Evolutionary conservation across 2,113 vertebrate species (phyloP).

Genomic region (Pseudorasbora parva): DNA sequence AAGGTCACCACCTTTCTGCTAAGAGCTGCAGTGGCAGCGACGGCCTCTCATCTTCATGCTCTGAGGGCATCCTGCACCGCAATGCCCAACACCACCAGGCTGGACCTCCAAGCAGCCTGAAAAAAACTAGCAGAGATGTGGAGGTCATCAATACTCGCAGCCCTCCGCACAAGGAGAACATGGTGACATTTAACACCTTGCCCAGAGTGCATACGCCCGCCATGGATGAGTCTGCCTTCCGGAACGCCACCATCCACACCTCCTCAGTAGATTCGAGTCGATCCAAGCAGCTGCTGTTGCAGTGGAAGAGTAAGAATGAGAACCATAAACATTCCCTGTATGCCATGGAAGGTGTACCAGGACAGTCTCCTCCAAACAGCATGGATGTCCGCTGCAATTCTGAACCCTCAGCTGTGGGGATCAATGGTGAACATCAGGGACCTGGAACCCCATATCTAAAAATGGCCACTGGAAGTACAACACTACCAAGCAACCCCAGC

Average conservation of each 20-base stretch:
- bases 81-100: constrained; percentile 81
- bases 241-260: constrained; percentile 88
- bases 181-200: constrained; percentile 95
- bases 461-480: constrained; percentile 83
- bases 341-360: constrained; percentile 82
- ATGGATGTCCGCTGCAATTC: constrained; percentile 90
- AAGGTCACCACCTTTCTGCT: constrained; percentile 85
- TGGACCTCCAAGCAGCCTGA: constrained; percentile 82
- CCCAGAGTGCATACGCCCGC: constrained; percentile 90
- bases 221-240: constrained; percentile 84
- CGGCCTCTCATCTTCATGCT: constrained; percentile 79
- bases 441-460: constrained; percentile 84
- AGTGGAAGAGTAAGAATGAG: constrained; percentile 96
- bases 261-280: constrained; percentile 90
- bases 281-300: constrained; percentile 94
- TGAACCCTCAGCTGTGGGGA: constrained; percentile 83
- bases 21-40: constrained; percentile 82
- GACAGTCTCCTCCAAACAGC: constrained; percentile 84
- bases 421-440: constrained; percentile 85
- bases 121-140: constrained; percentile 83
- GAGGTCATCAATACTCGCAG: constrained; percentile 85
- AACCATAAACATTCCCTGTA: constrained; percentile 87
- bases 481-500: constrained; percentile 84
- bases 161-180: constrained; percentile 84
- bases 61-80: constrained; percentile 86